Evolutionary conservation across 2,888 invertebrate genomes (phyloP), one percentile per base, ranked within the genome.

Genomic region (Formica aserva): DNA sequence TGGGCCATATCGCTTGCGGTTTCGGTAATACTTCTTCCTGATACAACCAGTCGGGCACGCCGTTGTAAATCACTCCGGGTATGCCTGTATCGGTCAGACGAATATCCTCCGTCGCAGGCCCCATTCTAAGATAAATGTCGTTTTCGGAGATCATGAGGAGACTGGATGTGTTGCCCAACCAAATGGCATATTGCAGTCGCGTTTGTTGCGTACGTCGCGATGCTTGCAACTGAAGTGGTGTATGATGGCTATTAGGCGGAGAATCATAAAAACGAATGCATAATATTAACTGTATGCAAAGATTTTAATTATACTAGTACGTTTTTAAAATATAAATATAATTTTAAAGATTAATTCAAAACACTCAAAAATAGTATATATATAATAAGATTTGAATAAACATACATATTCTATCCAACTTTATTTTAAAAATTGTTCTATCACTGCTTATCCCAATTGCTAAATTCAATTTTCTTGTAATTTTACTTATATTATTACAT

Each of bases 41-140:
- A 95, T 99, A 99, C 41, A 99, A 95, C 99, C 99, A 99, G 95
- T 99, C 99, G 26, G 99, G 98, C 48, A 99, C 97, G 78, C 99
- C 99, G 95, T 99, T 99, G 95, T 98, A 98, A 82, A 99, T 96
- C 82, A 97, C 95, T 82, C 97, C 97, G n/a, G 97, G 97, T 89
- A 96, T 95, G 48, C 98, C 98, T 74, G 97, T 97, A 93, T 96
- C 96, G 74, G 98, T 98, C 93, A 98, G 96, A 71, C 97, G 96
- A 82, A 96, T 95, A 91, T 97, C 96, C 84, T 95, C 95, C n/a
- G 89, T 90, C 4, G 96, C 96, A 1, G 98, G 98, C 66, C 97
- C 96, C 89, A 96, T 96, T 92, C 97, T 96, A 92, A 98, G 96
- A 95, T 98, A 98, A 93, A 99, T 97, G 95, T 99, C 98, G 95